These are phyloP conservation scores for Nymphalis io DNA, from an alignment of 1,140 invertebrate species.

Conservation along the genomic window DNA sequence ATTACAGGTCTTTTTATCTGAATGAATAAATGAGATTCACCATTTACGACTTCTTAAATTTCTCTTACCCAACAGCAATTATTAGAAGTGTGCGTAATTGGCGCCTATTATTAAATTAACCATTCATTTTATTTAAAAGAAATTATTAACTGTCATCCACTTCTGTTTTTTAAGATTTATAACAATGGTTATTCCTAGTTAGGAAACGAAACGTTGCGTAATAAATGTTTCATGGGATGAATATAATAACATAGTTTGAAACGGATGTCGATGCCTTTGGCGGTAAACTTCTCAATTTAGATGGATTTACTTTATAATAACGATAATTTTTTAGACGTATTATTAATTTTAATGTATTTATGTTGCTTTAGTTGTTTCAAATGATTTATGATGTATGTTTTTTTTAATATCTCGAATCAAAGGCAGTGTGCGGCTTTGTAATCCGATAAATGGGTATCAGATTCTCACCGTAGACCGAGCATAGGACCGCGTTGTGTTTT, in stretches of 20 bases:
- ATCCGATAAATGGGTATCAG: constrained; percentile 28
- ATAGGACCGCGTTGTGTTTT: constrained; percentile 14
- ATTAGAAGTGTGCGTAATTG: constrained; percentile 27
- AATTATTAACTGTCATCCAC: constrained; percentile 5
- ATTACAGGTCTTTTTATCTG: too few species aligned
- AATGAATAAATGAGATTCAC: too few species aligned
- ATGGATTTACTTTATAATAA: not conserved
- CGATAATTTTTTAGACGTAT: not conserved
- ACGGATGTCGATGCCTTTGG: constrained; percentile 21
- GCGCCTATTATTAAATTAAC: constrained; percentile 24
- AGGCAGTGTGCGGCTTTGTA: constrained; percentile 29
- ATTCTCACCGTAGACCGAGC: constrained; percentile 17
- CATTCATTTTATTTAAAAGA: constrained; percentile 17
- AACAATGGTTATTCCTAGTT: constrained; percentile 12
- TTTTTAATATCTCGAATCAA: constrained; percentile 20
- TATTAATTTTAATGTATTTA: not conserved
- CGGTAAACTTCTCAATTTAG: constrained; percentile 8
- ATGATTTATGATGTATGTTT: constrained; percentile 15
- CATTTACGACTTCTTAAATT: constrained; percentile 7
- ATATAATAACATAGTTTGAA: constrained; percentile 18
- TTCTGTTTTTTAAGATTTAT: not conserved
- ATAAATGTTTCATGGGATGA: constrained; percentile 22
- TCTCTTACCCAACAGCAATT: constrained; percentile 24
- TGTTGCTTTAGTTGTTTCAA: not conserved
- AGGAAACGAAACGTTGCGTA: constrained; percentile 14